phyloP scores from a whole-genome alignment of 2,888 invertebrate species.

The Macrosoma leucophasiata region DNA sequence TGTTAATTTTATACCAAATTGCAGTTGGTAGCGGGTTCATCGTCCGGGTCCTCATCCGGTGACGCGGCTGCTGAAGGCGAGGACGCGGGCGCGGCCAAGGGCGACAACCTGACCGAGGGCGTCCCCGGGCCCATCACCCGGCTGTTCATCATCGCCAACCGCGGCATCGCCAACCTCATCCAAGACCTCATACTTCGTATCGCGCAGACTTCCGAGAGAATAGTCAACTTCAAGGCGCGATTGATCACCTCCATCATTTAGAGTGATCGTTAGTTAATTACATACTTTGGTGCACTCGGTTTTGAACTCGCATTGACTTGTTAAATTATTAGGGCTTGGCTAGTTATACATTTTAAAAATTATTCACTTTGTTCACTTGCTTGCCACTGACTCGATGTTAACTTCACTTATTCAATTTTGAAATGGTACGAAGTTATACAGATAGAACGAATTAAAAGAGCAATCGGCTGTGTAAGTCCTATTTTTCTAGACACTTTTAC shows the following conservation, averaged over 20 bases:
- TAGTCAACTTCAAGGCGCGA: constrained; percentile 95
- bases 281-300: constrained; percentile 27
- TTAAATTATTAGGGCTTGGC: too few relatives aligned
- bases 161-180: constrained; percentile 89
- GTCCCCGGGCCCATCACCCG: constrained; percentile 92
- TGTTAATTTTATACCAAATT: too few relatives aligned
- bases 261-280: constrained; percentile 53
- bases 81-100: constrained; percentile 75
- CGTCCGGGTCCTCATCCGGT: constrained; percentile 73
- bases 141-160: constrained; percentile 90
- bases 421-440: too few relatives aligned
- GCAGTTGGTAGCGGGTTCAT: constrained; percentile 86
- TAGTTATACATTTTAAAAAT: too few relatives aligned
- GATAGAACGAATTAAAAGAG: too few relatives aligned
- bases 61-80: constrained; percentile 67
- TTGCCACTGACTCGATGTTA: too few relatives aligned
- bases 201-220: constrained; percentile 92
- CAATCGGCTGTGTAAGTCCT: too few relatives aligned
- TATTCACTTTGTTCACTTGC: too few relatives aligned
- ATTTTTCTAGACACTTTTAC: too few relatives aligned
- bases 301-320: constrained; percentile 3
- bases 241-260: constrained; percentile 93
- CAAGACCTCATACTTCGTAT: constrained; percentile 92
- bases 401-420: too few relatives aligned
- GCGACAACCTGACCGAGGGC: constrained; percentile 84